A percentile compares a stretch with the other conserved stretches of the same genome.
Conservation (phyloP, 2,113 vertebrate genomes). For the Paralichthys olivaceus region DNA sequence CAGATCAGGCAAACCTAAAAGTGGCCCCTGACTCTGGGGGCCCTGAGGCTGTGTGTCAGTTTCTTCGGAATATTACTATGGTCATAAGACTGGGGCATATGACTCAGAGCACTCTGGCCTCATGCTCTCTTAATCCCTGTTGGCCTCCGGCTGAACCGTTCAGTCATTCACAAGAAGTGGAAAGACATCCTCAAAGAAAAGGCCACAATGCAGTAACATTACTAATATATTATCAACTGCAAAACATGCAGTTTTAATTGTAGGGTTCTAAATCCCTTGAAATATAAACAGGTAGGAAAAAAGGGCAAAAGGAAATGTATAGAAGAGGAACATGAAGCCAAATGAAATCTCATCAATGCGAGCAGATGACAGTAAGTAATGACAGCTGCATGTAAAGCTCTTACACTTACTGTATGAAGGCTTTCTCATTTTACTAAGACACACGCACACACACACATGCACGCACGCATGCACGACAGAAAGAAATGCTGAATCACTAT, state of each 20-base stretch:
- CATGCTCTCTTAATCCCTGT: slow-evolving; percentile 46
- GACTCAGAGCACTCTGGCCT: slow-evolving; percentile 51
- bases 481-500: slow-evolving; percentile 81
- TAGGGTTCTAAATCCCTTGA: background rate
- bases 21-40: background rate
- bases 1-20: background rate
- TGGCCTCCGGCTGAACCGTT: slow-evolving; percentile 7
- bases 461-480: background rate
- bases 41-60: background rate
- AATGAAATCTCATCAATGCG: background rate
- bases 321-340: too few species aligned
- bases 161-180: slow-evolving; percentile 12
- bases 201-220: background rate
- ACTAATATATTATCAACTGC: background rate
- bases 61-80: slow-evolving; percentile 18
- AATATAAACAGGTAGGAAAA: background rate
- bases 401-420: background rate
- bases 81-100: slow-evolving; percentile 70
- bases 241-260: background rate
- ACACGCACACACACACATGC: background rate
- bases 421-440: slow-evolving; percentile 13
- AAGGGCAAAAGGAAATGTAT: too few species aligned
- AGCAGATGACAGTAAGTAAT: background rate
- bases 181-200: slow-evolving; percentile 3
- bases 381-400: background rate